Evolutionary conservation across 2,888 invertebrate genomes (phyloP), one percentile per base, ranked within the genome.

Genomic region (Phytoseiulus persimilis): DNA sequence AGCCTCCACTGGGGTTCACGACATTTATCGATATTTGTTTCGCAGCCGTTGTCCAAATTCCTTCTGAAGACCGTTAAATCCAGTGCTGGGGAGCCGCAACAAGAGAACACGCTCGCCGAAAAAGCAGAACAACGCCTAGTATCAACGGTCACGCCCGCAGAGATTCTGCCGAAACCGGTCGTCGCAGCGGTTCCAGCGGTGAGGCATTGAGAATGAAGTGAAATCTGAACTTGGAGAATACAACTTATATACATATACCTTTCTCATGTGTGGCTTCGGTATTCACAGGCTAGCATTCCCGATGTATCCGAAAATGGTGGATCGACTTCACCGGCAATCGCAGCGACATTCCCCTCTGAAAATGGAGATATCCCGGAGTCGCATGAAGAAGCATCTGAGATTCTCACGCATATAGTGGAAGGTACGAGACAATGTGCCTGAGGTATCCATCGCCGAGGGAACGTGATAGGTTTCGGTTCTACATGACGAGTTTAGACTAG

Each of bases 351-450:
- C 87, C 87, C 87, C 28, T 33, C 32, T 6, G 87, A 87, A 23
- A 33, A 33, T 23, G 31, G 33, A 11, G 45, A 87, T 32, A 23
- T 87, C n/a, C 87, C 87, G 1, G 87, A 87, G 6, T 65, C 65
- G 23, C 32, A 39, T 32, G 87, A 87, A 33, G 39, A 87, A 45
- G 87, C 87, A 18, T 87, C 87, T 9, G 87, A 87, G 31, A 87
- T 87, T 45, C 45, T 87, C 39, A 87, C 87, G 87, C 87, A 87
- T 32, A 87, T 87, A 33, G 45, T 87, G 0, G 87, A 87, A 45
- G 87, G 87, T 65, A 18, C 5, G 28, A 3, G 9, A 39, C 39
- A 39, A 39, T 3, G 9, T 39, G 39, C 39, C 39, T n/a, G n/a
- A n/a, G n/a, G n/a, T n/a, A n/a, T n/a, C n/a, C 39, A 39, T 39